Evolutionary conservation across 1,140 invertebrate species (phyloP).

Genomic region (Hycleus phaleratus): DNA sequence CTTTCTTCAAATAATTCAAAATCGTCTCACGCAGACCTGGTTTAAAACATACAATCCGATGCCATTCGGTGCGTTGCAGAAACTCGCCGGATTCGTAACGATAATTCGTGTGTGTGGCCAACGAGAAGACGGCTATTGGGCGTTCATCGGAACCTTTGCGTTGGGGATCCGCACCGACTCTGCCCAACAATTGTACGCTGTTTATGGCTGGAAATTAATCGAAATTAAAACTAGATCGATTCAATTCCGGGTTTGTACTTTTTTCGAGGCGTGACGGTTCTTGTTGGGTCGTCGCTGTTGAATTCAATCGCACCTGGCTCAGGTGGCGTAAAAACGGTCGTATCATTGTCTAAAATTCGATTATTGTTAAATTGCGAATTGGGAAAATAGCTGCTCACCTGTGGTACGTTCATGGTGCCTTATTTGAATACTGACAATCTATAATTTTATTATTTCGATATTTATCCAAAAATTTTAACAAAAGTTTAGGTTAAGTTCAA

Average conservation of each 20-base stretch:
- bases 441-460: too few relatives aligned
- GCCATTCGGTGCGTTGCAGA: constrained; percentile 84
- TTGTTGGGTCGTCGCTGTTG: constrained; percentile 12
- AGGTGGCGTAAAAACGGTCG: too few relatives aligned
- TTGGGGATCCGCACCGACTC: constrained; percentile 80
- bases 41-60: constrained; percentile 81
- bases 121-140: constrained; percentile 81
- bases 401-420: too few relatives aligned
- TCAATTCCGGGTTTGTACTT: constrained; percentile 9
- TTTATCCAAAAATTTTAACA: too few relatives aligned
- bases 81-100: constrained; percentile 69
- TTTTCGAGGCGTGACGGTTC: constrained; percentile 28
- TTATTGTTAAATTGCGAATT: too few relatives aligned
- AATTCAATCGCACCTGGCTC: neutral
- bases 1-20: constrained; percentile 74
- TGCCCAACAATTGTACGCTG: constrained; percentile 75
- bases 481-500: too few relatives aligned
- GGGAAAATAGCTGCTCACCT: too few relatives aligned
- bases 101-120: constrained; percentile 84
- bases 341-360: too few relatives aligned
- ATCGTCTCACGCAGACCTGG: constrained; percentile 71
- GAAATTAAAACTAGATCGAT: neutral
- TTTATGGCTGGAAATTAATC: constrained; percentile 66
- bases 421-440: too few relatives aligned
- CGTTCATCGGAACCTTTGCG: constrained; percentile 71